Evolutionary conservation across 2,888 invertebrate species (phyloP), one percentile per base, ranked within the genome.

Genomic region (Pterostichus niger): DNA sequence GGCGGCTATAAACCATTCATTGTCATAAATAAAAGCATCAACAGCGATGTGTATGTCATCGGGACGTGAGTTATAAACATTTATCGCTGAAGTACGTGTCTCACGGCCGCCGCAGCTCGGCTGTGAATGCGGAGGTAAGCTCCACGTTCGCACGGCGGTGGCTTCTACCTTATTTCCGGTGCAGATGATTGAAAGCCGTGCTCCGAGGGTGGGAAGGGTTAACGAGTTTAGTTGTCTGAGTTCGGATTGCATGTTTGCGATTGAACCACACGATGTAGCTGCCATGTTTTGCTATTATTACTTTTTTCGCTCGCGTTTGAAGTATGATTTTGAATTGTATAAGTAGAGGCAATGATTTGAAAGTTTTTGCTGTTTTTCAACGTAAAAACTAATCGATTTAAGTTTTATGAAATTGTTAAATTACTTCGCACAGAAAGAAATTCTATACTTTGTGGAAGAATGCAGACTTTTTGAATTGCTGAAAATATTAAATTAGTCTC

Each of bases 121-220:
- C 24, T 35, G 31, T 6, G 6, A 59, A 4, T n/a, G 10, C 11
- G 15, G 33, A 80, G 80, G 80, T 80, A 73, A 73, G 80, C 71
- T 59, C 40, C 75, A 33, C 56, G 82, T 56, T 56, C 13, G 9
- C 44, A 13, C 17, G 75, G 31, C 75, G 73, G 75, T 75, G 75
- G 75, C 75, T 75, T 75, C 82, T 75, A 82, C 82, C 75, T 82
- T 75, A 82, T 82, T 82, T 82, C 82, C 82, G 81, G 73, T 73
- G 61, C 59, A 82, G 82, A 82, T 82, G 82, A 82, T 82, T 82
- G 82, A 82, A 68, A 77, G 77, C 44, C 35, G 13, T 54, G 15
- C 31, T 46, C n/a, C 33, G 15, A n/a, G 49, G 10, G 24, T 71
- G 31, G 52, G 64, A 35, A 35, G 78, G 61, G 75, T 75, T 82